Evolutionary conservation across 2,797 vertebrate species (phyloP).

Genomic region (Dicrostonyx torquatus): DNA sequence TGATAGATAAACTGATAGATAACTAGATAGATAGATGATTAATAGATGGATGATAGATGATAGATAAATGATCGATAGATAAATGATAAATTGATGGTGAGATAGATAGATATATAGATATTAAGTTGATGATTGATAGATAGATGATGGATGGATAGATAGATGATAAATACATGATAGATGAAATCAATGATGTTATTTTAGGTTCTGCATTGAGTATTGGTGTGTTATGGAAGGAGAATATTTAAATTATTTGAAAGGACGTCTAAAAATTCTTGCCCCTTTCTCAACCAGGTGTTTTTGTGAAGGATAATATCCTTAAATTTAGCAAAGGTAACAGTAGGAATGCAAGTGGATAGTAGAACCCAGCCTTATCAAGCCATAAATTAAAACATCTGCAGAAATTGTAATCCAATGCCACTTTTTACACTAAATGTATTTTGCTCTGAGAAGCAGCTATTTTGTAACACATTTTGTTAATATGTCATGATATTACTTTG

Average conservation of each 20-base stretch:
- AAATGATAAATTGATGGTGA: not conserved
- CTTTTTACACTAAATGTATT: not conserved
- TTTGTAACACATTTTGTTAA: not conserved
- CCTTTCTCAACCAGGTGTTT: not conserved
- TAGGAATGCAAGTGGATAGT: not conserved
- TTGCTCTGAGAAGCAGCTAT: not conserved
- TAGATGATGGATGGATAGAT: not conserved
- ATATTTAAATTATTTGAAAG: not conserved
- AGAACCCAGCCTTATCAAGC: not conserved
- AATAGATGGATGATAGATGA: too few species aligned
- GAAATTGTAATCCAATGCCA: not conserved
- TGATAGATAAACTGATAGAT: too few species aligned
- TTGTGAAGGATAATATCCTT: not conserved
- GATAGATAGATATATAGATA: not conserved
- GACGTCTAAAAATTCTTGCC: not conserved
- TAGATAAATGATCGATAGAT: too few species aligned
- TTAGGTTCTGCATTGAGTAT: not conserved
- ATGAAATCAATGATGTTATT: not conserved
- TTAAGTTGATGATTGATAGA: too few species aligned
- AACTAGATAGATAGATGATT: too few species aligned
- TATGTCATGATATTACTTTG: not conserved
- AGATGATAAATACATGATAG: too few species aligned
- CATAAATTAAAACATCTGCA: not conserved
- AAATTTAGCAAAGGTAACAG: not conserved
- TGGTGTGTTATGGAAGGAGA: conserved; percentile 32